These are phyloP conservation scores for Chrysogorgia sp. DNA, from an alignment of 92 coral and sea anemone species.

Conservation along the genomic window DNA sequence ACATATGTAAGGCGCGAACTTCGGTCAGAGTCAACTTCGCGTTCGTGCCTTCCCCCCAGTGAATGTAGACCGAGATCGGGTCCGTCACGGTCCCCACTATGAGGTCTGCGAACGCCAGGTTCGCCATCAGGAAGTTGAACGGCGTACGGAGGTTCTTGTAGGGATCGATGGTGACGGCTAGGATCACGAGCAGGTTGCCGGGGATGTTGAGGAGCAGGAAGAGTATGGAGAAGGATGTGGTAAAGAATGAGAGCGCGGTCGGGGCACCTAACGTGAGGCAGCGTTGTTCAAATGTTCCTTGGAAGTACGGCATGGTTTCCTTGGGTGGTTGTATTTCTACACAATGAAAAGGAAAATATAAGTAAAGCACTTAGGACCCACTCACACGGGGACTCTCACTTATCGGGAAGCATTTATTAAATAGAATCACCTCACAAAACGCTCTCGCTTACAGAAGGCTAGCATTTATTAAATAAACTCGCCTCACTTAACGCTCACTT, in stretches of 20 bases:
- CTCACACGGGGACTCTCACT: too few species aligned
- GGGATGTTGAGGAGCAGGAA: slow-evolving; percentile 57
- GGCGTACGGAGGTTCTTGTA: slow-evolving; percentile 67
- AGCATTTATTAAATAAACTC: too few species aligned
- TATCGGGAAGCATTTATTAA: too few species aligned
- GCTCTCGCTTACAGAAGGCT: too few species aligned
- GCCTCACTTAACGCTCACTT: too few species aligned
- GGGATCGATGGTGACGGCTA: slow-evolving; percentile 59
- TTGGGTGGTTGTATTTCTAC: background rate
- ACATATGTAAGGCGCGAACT: slow-evolving; percentile 47
- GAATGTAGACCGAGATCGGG: slow-evolving; percentile 62
- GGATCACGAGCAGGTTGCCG: slow-evolving; percentile 68
- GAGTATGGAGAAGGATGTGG: slow-evolving; percentile 55
- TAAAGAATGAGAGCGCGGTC: slow-evolving; percentile 56
- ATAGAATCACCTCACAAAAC: too few species aligned
- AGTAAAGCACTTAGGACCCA: too few species aligned
- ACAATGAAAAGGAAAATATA: background rate
- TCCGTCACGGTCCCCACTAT: slow-evolving; percentile 70
- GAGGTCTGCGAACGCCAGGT: slow-evolving; percentile 69
- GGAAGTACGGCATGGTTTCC: slow-evolving; percentile 1
- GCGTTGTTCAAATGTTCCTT: slow-evolving; percentile 14
- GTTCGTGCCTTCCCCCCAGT: slow-evolving; percentile 54
- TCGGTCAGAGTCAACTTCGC: slow-evolving; percentile 19
- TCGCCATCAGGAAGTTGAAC: slow-evolving; percentile 61
- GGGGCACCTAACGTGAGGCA: slow-evolving; percentile 4